Base-by-base conservation (phyloP, 1,140 invertebrate genomes). In the Archegozetes longisetosus region DNA sequence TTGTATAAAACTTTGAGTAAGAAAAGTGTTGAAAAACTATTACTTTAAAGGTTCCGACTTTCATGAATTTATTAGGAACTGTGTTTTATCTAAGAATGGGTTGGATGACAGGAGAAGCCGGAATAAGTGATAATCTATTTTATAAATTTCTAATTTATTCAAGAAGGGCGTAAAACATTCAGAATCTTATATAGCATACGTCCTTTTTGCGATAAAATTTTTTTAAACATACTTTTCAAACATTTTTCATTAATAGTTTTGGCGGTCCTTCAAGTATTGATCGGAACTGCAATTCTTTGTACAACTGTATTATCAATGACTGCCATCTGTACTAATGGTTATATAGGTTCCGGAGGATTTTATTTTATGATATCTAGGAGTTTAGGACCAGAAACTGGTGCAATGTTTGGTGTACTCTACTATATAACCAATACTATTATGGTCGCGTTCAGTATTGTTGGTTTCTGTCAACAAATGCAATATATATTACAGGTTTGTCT, bases 331-430 rank as follows among this genome's bases (percentile, higher is more conserved):
- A 98, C 94, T 63, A 98, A 98, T 76, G 94, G 94, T 58, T 88
- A 94, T 77, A 92, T 98, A 53, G 94, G 94, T 82, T 94, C 92
- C 81, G 94, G 91, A 71, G 92, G 92, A 48, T 87, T 94, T 55
- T 96, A 95, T 70, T 96, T 92, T 74, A 91, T 97, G 68, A 94
- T 96, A 69, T 96, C 91, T 14, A 78, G 95, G 66, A 94, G 91
- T 17, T 77, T 98, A 25, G 95, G 95, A 0, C 92, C 95, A 0
- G 91, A 97, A 75, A 97, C 95, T 71, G 94, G 95, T 4, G 93
- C 92, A 0, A 91, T 93, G 0, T 91, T 98, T 40, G 95, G 95
- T 2, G 80, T 97, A 13, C 53, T 66, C 3, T 97, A 98, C 68
- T 90, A 91, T 3, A 85, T 98, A 65, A 93, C 94, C 1, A 98